Base-by-base conservation (phyloP, 2,797 vertebrate species). In the Acanthurus leucopareius region DNA sequence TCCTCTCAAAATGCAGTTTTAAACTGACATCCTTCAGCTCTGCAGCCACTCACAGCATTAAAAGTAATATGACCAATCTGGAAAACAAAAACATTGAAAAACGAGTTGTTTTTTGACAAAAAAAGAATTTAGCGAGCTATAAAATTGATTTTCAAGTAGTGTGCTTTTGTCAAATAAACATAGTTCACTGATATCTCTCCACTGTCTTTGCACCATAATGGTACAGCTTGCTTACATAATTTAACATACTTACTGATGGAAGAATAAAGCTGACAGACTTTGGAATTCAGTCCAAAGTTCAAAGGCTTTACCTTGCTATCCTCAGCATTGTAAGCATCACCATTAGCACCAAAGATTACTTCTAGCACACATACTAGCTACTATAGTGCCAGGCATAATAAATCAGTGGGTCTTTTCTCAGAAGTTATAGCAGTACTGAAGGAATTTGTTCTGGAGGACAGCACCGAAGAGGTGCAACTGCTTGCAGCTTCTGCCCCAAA, bases 371-470 rank as follows among this genome's bases (percentile, higher is more conserved):
- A 45, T 65, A 75, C 83, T 71, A 83, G 71, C 83, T 90, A 86
- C 86, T 86, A 84, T 89, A 89, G 80, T 9, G 2, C 65, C 79
- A 89, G 91, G 82, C 83, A 93, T 90, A 82, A 91, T 80, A 80
- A 85, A 91, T 89, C 76, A 80, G 69, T 38, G 80, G 86, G 80
- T 85, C 82, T 89, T 91, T 89, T 91, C 91, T 92, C 86, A 67
- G 51, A 82, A 89, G 84, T 75, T 82, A 85, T 86, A 66, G 87
- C 88, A 88, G 90, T 85, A 75, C 76, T 77, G 72, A 79, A 88
- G 82, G 87, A 82, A 86, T 73, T 13, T 35, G 84, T 88, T 73
- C 60, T 73, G 71, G 83, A 72, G 72, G 66, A 79, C 28, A 62
- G 78, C 86, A 87, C 89, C 69, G 85, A 91, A 87, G 82, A 79